A percentile compares a stretch with the other conserved stretches of the same genome.
These are phyloP conservation scores for Lipophrys pholis DNA, from an alignment of 2,113 vertebrate genomes.

Conservation along the genomic window DNA sequence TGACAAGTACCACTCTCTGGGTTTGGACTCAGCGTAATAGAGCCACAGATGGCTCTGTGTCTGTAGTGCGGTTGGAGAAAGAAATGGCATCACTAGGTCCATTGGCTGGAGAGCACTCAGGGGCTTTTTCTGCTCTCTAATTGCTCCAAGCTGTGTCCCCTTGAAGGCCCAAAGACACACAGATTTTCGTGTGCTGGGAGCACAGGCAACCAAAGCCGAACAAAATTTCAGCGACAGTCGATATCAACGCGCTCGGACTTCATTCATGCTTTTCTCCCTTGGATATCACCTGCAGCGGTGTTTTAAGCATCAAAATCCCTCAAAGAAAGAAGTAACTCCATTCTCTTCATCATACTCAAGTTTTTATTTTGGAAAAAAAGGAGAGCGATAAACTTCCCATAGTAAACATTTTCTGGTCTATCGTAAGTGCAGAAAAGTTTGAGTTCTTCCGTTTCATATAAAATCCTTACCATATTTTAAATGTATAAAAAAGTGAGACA, in stretches of 20 bases:
- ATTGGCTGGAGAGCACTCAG: constrained; percentile 61
- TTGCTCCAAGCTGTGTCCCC: constrained; percentile 82
- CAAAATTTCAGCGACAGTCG: constrained; percentile 12
- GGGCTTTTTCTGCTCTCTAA: constrained; percentile 77
- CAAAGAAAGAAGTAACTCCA: constrained; percentile 39
- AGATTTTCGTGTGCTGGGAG: constrained; percentile 37
- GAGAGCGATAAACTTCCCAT: constrained; percentile 81
- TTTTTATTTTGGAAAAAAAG: constrained; percentile 85
- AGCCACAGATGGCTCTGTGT: constrained; percentile 75
- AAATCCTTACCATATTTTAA: constrained; percentile 80
- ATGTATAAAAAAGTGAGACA: constrained; percentile 85
- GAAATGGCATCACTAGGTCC: constrained; percentile 73
- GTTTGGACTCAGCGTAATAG: constrained; percentile 56
- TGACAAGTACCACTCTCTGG: constrained; percentile 61
- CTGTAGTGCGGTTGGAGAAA: constrained; percentile 67
- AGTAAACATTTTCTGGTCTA: constrained; percentile 80
- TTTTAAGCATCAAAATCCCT: background rate
- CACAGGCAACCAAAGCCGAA: constrained; percentile 16
- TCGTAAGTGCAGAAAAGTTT: constrained; percentile 81
- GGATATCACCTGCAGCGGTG: background rate
- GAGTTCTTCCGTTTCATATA: constrained; percentile 75
- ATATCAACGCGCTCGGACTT: constrained; percentile 13
- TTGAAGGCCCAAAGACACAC: constrained; percentile 57
- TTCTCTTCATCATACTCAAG: constrained; percentile 65
- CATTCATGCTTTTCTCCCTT: background rate